Conservation (phyloP, 2,888 invertebrate genomes). For the Parnassius orleans region DNA sequence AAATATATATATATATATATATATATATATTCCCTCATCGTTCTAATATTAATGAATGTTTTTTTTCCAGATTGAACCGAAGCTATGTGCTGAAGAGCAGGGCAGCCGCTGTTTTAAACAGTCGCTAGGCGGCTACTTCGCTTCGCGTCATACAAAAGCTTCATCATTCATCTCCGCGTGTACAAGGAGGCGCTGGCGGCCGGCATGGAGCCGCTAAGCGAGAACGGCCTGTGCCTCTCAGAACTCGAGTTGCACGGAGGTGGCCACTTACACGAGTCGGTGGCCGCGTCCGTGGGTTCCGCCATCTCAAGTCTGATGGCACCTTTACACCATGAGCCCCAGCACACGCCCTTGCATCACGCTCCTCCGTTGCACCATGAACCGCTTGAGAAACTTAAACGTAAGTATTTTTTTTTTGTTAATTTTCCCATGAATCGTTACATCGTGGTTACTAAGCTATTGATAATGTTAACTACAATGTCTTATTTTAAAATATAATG, state of each 20-base stretch:
- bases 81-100: slow-evolving; percentile 21
- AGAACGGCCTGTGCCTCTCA: slow-evolving; percentile 87
- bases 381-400: slow-evolving; percentile 88
- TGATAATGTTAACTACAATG: too few species aligned
- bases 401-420: slow-evolving; percentile 78
- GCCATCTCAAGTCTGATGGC: slow-evolving; percentile 80
- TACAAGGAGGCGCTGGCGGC: slow-evolving; percentile 83
- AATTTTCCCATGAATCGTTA: too few species aligned
- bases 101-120: not conserved
- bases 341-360: slow-evolving; percentile 81
- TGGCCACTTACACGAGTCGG: slow-evolving; percentile 75
- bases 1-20: too few species aligned
- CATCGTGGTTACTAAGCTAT: too few species aligned
- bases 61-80: slow-evolving; percentile 10
- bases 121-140: slow-evolving; percentile 43
- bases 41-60: not conserved
- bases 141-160: slow-evolving; percentile 45
- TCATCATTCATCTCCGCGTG: slow-evolving; percentile 80
- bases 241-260: slow-evolving; percentile 82
- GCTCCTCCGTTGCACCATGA: slow-evolving; percentile 85
- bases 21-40: too few species aligned
- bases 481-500: too few species aligned
- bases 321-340: slow-evolving; percentile 78
- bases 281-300: slow-evolving; percentile 76
- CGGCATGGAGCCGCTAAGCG: slow-evolving; percentile 85